phyloP scores from a whole-genome alignment of 2,888 invertebrate species.

The Heterodera filipjevi region DNA sequence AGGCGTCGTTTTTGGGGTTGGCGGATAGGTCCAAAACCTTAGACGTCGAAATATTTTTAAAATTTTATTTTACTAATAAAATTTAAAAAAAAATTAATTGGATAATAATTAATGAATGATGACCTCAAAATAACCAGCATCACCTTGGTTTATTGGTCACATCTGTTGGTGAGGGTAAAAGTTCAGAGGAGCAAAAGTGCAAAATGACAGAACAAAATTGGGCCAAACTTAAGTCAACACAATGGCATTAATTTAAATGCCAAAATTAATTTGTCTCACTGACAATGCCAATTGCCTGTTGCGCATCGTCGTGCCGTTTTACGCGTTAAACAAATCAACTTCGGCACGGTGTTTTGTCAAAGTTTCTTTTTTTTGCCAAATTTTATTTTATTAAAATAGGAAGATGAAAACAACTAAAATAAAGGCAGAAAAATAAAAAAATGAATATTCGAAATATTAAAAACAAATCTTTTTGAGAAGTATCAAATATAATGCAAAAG shows the following conservation, averaged over 20 bases:
- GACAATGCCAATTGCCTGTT: background rate
- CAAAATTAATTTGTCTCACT: background rate
- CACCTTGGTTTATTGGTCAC: background rate
- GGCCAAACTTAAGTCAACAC: background rate
- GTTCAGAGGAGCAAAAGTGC: background rate
- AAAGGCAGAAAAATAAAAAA: too few relatives aligned
- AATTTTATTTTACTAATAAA: background rate
- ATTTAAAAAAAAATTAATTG: background rate
- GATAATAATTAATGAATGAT: background rate
- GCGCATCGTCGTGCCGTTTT: background rate
- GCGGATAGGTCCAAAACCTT: conserved; percentile 4
- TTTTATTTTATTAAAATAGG: too few relatives aligned
- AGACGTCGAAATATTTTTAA: background rate
- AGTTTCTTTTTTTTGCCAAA: too few relatives aligned
- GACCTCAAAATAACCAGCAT: too few relatives aligned
- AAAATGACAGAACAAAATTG: background rate
- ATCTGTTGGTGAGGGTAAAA: background rate
- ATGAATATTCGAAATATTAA: too few relatives aligned
- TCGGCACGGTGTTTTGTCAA: too few relatives aligned
- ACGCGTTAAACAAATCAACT: too few relatives aligned
- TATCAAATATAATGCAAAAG: too few relatives aligned
- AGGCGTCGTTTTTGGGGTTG: background rate
- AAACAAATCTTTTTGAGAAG: too few relatives aligned
- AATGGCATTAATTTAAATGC: background rate
- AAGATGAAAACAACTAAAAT: too few relatives aligned